phyloP scores from a whole-genome alignment of 2,888 invertebrate genomes.

The Apoda limacodes region DNA sequence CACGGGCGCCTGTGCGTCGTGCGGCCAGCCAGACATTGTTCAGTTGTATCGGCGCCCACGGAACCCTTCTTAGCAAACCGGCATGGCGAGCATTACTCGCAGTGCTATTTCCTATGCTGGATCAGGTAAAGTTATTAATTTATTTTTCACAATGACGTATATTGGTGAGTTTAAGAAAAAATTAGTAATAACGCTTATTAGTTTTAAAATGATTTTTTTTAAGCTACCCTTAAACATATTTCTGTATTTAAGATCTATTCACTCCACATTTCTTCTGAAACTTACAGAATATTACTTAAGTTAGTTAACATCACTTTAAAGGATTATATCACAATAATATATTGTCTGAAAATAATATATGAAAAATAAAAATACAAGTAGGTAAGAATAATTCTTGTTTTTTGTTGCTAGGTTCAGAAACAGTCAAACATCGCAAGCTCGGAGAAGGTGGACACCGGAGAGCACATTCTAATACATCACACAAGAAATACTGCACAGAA shows the following conservation, averaged over 20 bases:
- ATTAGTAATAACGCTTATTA: too few relatives aligned
- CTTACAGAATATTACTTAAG: too few relatives aligned
- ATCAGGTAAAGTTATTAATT: slow-evolving; percentile 81
- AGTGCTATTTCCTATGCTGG: slow-evolving; percentile 93
- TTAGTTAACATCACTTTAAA: too few relatives aligned
- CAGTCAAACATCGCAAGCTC: slow-evolving; percentile 78
- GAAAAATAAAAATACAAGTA: too few relatives aligned
- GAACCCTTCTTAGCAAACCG: slow-evolving; percentile 83
- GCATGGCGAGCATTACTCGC: slow-evolving; percentile 96
- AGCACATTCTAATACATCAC: slow-evolving; percentile 97
- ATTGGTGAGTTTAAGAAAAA: not conserved
- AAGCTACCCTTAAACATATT: too few relatives aligned
- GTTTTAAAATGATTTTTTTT: too few relatives aligned
- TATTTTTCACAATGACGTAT: not conserved
- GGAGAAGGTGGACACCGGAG: slow-evolving; percentile 89
- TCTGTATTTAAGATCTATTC: too few relatives aligned
- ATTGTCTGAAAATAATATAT: too few relatives aligned
- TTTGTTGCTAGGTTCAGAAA: slow-evolving; percentile 79
- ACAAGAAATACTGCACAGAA: slow-evolving; percentile 98
- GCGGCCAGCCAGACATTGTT: slow-evolving; percentile 98
- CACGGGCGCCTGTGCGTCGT: slow-evolving; percentile 95
- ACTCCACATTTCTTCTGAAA: too few relatives aligned
- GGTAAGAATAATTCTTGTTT: too few relatives aligned
- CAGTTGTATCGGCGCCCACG: slow-evolving; percentile 97
- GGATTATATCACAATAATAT: too few relatives aligned